phyloP scores from a whole-genome alignment of 2,797 vertebrate species.

The Onychomys arenicola region DNA sequence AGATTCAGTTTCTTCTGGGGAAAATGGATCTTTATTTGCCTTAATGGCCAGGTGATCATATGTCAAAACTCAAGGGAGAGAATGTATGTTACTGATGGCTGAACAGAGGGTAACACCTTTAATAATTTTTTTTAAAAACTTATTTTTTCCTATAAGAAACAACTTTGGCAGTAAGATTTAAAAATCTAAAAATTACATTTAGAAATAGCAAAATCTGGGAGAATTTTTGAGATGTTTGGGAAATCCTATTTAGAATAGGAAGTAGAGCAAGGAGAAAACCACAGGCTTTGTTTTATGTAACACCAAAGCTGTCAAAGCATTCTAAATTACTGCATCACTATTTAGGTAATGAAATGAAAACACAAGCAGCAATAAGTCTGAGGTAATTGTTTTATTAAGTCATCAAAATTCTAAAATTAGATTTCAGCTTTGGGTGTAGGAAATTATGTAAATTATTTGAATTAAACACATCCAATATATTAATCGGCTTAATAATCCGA shows the following conservation, averaged over 20 bases:
- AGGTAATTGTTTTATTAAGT: constrained; percentile 16
- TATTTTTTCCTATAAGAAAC: not conserved
- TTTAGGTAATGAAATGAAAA: constrained; percentile 40
- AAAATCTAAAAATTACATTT: not conserved
- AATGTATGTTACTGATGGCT: not conserved
- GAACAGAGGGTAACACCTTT: not conserved
- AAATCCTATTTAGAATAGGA: constrained; percentile 32
- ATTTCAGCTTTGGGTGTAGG: constrained; percentile 18
- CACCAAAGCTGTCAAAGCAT: not conserved
- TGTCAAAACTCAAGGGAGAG: not conserved
- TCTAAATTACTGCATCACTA: not conserved
- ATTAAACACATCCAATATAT: constrained; percentile 10
- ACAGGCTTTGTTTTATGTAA: constrained; percentile 1
- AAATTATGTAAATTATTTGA: constrained; percentile 12
- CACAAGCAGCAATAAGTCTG: not conserved
- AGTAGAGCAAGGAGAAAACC: not conserved
- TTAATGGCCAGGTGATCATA: not conserved
- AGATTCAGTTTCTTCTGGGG: not conserved
- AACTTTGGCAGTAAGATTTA: not conserved
- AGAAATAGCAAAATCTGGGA: not conserved
- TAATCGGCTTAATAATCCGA: not conserved
- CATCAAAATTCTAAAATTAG: constrained; percentile 24
- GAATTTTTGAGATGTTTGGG: constrained; percentile 23
- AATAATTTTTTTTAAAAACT: not conserved
- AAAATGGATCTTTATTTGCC: not conserved